Base-by-base conservation (phyloP, 2,113 vertebrate species). In the Camelus bactrianus region DNA sequence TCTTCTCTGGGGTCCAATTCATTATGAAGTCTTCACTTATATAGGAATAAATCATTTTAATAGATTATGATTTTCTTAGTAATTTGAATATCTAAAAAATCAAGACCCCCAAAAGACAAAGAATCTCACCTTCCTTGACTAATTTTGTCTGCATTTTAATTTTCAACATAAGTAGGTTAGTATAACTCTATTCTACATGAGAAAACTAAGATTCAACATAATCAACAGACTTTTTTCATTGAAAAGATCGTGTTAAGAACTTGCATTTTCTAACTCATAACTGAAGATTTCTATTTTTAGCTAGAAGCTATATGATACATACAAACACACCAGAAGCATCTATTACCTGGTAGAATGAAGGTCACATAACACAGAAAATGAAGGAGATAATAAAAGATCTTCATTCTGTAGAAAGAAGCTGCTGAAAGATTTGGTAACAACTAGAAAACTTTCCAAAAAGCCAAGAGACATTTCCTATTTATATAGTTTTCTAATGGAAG, bases 261-360 rank as follows among this genome's bases (percentile, higher is more conserved):
- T 5, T 54, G 6, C 2, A 87, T 62, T 90, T 92, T 90, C 6
- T 42, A 90, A 46, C 73, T 86, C 28, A 83, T 82, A 83, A 79
- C 46, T 32, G 48, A 94, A 3, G 20, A 62, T 87, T 82, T 83
- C 32, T 85, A 62, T 70, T 93, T 96, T 52, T 77, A 94, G 20
- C 13, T 56, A 56, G 16, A 87, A 35, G 2, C 5, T 56, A 4
- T 76, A 54, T 81, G 6, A 56, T 93, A 77, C 4, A 54, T 85
- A 56, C 1, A 65, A 73, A 92, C 22, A 93, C 8, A 2, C 11
- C 42, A 64, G 35, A 91, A 93, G 16, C 13, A 84, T 84, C 26
- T 70, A n/a, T 95, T 98, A 97, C 93, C 91, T 97, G 81, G n/a
- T 75, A 95, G 32, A 87, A 95, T 76, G 89, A 97, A 93, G 60